Conservation (phyloP, 2,113 vertebrate genomes). For the Kryptolebias marmoratus region DNA sequence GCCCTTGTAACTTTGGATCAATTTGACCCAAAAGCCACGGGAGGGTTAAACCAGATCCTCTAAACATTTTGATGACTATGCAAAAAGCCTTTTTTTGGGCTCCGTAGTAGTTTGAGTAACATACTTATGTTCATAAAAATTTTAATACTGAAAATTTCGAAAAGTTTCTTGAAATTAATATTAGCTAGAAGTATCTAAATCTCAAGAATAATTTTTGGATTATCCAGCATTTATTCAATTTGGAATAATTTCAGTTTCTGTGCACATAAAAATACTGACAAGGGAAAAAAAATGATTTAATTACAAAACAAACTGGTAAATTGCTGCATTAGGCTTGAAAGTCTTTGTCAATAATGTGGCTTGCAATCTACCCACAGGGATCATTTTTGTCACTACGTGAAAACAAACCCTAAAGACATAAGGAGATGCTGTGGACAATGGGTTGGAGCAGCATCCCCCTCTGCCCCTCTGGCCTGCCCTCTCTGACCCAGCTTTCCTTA, state of each 20-base stretch:
- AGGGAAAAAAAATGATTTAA: constrained; percentile 27
- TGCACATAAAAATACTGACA: constrained; percentile 7
- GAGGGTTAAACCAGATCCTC: neutral
- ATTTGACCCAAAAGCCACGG: too few relatives aligned
- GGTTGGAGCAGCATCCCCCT: constrained; percentile 63
- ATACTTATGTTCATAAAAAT: constrained; percentile 55
- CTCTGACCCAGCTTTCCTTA: constrained; percentile 39
- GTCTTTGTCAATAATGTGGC: constrained; percentile 45
- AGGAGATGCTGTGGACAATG: constrained; percentile 68
- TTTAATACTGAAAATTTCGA: neutral
- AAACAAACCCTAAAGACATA: constrained; percentile 68
- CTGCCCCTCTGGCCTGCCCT: constrained; percentile 42
- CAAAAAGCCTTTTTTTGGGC: constrained; percentile 55
- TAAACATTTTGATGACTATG: constrained; percentile 31
- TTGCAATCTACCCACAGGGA: constrained; percentile 38
- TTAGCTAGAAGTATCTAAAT: neutral
- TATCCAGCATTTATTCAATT: constrained; percentile 21
- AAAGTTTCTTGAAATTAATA: constrained; percentile 45
- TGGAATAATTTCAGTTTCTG: neutral
- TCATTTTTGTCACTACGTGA: constrained; percentile 58
- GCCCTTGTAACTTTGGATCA: too few relatives aligned
- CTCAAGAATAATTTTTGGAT: constrained; percentile 22
- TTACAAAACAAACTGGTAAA: constrained; percentile 50
- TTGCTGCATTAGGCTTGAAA: constrained; percentile 45
- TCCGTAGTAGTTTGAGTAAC: constrained; percentile 61